Evolutionary conservation across 1,140 invertebrate species (phyloP), one percentile per base, ranked within the genome.

Genomic region (Euglossa dilemma): DNA sequence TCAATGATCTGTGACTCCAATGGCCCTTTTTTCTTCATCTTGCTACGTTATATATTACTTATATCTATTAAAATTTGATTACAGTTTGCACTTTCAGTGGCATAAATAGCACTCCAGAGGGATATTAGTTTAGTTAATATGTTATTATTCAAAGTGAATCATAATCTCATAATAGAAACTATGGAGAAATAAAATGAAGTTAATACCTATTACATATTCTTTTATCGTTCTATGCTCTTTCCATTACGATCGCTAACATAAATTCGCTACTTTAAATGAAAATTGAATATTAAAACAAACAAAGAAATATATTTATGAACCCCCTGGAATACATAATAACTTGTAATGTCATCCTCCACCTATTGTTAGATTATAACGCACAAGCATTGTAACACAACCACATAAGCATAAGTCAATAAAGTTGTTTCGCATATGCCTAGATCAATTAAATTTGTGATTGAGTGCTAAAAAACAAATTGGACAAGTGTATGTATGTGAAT

Each of bases 331-430:
- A 87, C 80, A 77, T 56, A 67, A 63, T 76, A 85, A 70, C 72
- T 76, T 74, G 54, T 79, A 74, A 72, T 84, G 89, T 84, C 80
- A 84, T 90, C 89, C 90, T 89, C 88, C 91, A 91, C 87, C 91
- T 87, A 83, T 80, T 87, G 88, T 91, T 92, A 91, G 90, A 91
- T 85, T 84, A 85, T 89, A 80, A 89, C 74, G 87, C 86, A 71
- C 57, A 92, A 92, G 91, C 91, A 86, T 86, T 82, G 63, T 83
- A 83, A 82, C 73, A 91, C 87, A 87, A 92, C 84, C 89, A 92
- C 89, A 89, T 83, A 92, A 92, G 91, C 91, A 74, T 83, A 85
- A 87, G 50, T 86, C 57, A 36, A 84, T 82, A 83, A 89, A 87
- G 78, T 36, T 87, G 67, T 85, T 75, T 69, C 69, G 85, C 74